A percentile compares a stretch with the other conserved stretches of the same genome.
Evolutionary conservation across 1,140 invertebrate species (phyloP).

Genomic region (Hestina assimilis): DNA sequence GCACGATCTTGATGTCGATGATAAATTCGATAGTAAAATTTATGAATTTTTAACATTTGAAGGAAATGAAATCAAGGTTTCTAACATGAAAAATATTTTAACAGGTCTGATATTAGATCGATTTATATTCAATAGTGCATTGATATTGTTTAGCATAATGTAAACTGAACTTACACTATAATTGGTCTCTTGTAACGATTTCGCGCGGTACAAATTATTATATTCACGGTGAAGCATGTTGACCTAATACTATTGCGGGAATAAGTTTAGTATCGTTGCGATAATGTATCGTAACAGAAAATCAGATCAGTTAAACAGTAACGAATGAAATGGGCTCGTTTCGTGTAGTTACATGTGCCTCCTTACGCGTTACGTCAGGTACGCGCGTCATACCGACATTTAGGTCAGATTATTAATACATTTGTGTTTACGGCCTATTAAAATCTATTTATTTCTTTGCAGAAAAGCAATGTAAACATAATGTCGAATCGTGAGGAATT

Average conservation of each 20-base stretch:
- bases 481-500: conserved; percentile 19
- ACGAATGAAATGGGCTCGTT: conserved; percentile 38
- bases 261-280: conserved; percentile 13
- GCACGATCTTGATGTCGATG: no score
- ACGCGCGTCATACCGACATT: conserved; percentile 57
- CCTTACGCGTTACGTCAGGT: conserved; percentile 49
- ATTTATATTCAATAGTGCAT: no score
- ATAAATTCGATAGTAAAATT: no score
- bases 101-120: no score
- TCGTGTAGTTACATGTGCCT: conserved; percentile 31
- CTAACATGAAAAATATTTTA: no score
- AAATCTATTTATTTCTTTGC: conserved; percentile 47
- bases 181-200: background rate
- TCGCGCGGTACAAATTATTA: conserved; percentile 1
- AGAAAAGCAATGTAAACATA: conserved; percentile 36
- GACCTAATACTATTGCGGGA: background rate
- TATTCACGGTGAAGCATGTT: background rate
- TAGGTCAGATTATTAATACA: conserved; percentile 64
- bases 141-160: no score
- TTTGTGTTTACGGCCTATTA: conserved; percentile 61
- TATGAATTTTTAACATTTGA: no score
- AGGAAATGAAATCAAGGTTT: no score
- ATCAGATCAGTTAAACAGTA: conserved; percentile 37
- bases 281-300: conserved; percentile 30
- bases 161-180: no score